Percentiles rank a stretch among this genome's conserved stretches.
phyloP scores from a whole-genome alignment of 2,888 invertebrate species.

The Poecilobothrus nobilitatus region DNA sequence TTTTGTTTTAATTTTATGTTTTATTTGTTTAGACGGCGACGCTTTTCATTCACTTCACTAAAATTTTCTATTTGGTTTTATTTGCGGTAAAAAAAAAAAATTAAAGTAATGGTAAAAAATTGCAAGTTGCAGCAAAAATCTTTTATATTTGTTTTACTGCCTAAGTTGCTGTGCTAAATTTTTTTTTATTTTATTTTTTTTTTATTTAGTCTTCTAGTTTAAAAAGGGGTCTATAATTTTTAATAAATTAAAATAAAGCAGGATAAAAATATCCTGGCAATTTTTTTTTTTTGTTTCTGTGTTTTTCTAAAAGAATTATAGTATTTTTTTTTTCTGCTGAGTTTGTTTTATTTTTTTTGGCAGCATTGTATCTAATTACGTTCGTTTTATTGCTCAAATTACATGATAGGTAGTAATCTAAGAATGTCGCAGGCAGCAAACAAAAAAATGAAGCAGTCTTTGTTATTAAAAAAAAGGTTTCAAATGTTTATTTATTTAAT shows the following conservation, averaged over 20 bases:
- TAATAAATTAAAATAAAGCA: background rate
- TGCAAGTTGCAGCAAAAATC: background rate
- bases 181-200: background rate
- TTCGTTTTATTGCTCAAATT: background rate
- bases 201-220: background rate
- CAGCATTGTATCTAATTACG: background rate
- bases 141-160: background rate
- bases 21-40: conserved; percentile 1
- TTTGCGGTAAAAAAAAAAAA: background rate
- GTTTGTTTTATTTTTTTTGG: background rate
- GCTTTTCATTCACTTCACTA: background rate
- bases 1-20: background rate
- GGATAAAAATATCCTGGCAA: background rate
- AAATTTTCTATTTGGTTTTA: background rate
- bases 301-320: no score
- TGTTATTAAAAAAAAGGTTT: no score
- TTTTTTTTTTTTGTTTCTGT: no score
- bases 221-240: no score
- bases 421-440: no score
- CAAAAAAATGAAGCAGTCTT: no score
- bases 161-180: background rate
- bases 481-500: no score
- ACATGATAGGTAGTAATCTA: background rate
- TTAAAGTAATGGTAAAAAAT: background rate
- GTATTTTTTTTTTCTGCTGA: background rate